Evolutionary conservation across 2,888 invertebrate species (phyloP).

Genomic region (Volucella bombylans): DNA sequence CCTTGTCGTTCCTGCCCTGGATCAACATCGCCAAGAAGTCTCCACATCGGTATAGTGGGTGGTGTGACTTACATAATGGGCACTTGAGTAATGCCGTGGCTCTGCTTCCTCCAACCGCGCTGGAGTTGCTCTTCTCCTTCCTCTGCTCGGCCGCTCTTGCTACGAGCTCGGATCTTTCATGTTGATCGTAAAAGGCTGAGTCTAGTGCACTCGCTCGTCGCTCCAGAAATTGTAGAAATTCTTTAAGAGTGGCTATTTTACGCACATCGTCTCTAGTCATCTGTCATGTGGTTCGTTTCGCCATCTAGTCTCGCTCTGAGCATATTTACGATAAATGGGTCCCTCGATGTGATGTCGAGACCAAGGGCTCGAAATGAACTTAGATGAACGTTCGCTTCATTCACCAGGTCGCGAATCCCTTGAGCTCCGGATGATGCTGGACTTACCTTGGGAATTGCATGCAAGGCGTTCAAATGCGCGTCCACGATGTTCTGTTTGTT

Average conservation of each 20-base stretch:
- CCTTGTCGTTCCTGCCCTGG: neutral
- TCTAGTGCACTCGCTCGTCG: slow-evolving; percentile 15
- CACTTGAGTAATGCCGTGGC: neutral
- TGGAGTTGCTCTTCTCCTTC: neutral
- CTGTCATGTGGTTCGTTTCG: slow-evolving; percentile 21
- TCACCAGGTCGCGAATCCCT: neutral
- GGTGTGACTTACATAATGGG: slow-evolving; percentile 1
- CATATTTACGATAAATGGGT: slow-evolving; percentile 31
- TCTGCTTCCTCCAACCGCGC: neutral
- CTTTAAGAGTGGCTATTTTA: slow-evolving; percentile 5
- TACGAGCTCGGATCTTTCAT: neutral
- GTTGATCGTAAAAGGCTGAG: slow-evolving; percentile 11
- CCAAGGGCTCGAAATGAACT: slow-evolving; percentile 12
- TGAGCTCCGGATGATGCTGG: neutral
- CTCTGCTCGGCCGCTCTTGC: neutral
- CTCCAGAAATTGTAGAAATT: slow-evolving; percentile 21
- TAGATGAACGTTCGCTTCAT: slow-evolving; percentile 9
- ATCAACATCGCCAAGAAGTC: neutral
- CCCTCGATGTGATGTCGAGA: slow-evolving; percentile 9
- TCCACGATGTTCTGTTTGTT: slow-evolving; percentile 21
- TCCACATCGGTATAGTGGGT: neutral
- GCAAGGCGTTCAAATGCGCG: slow-evolving; percentile 14
- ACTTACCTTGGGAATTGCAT: slow-evolving; percentile 18
- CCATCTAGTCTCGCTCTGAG: slow-evolving; percentile 8
- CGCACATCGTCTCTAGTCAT: slow-evolving; percentile 23